phyloP scores from a whole-genome alignment of 2,888 invertebrate species.

The Eretmocerus hayati region DNA sequence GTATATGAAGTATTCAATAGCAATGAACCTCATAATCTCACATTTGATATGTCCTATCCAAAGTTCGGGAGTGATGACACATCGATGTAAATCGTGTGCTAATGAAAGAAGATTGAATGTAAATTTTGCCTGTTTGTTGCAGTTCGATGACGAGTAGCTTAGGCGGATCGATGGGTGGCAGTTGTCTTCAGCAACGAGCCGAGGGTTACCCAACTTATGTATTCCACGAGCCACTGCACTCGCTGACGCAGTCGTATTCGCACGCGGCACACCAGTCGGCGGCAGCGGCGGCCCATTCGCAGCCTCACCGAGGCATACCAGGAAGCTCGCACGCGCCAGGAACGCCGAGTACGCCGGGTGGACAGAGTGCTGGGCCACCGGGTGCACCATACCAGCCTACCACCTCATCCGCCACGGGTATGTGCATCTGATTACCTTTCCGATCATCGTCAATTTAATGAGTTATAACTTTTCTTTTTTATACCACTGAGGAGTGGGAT shows the following conservation, averaged over 20 bases:
- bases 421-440: too few relatives aligned
- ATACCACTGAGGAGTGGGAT: too few relatives aligned
- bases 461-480: too few relatives aligned
- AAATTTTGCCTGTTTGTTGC: too few relatives aligned
- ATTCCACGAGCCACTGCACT: constrained; percentile 81
- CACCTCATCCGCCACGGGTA: constrained; percentile 59
- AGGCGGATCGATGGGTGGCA: constrained; percentile 68
- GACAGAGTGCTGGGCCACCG: constrained; percentile 49
- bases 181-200: constrained; percentile 78
- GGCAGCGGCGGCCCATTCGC: constrained; percentile 67
- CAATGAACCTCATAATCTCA: too few relatives aligned
- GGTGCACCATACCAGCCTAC: constrained; percentile 49
- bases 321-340: constrained; percentile 29
- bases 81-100: too few relatives aligned
- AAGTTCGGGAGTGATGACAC: too few relatives aligned
- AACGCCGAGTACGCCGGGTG: constrained; percentile 60
- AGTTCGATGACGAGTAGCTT: constrained; percentile 80
- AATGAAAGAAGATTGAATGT: too few relatives aligned
- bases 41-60: too few relatives aligned
- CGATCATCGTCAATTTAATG: too few relatives aligned
- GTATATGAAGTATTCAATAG: too few relatives aligned
- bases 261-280: constrained; percentile 49
- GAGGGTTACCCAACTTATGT: constrained; percentile 76
- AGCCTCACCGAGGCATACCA: constrained; percentile 50
- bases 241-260: constrained; percentile 64